Conservation (phyloP, 2,113 vertebrate genomes). For the Carettochelys insculpta region DNA sequence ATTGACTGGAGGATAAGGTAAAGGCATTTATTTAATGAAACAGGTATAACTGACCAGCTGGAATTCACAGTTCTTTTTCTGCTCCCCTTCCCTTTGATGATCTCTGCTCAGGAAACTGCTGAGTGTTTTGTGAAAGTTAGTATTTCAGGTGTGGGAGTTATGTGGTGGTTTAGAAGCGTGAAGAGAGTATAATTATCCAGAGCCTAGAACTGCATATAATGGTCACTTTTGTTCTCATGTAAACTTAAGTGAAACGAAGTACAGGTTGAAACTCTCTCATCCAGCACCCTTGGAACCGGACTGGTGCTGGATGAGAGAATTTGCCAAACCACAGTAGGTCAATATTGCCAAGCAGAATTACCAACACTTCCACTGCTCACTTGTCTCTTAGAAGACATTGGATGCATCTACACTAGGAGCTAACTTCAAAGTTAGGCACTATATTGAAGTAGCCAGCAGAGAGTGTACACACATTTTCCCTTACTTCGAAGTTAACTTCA, state of each 20-base stretch:
- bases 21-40: neutral
- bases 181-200: neutral
- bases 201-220: neutral
- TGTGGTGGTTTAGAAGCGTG: neutral
- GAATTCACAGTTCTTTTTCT: neutral
- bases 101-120: neutral
- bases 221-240: neutral
- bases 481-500: too few relatives aligned
- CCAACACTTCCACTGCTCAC: too few relatives aligned
- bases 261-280: too few relatives aligned
- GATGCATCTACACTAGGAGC: too few relatives aligned
- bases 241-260: neutral
- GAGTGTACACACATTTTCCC: too few relatives aligned
- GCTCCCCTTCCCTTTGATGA: neutral
- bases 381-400: too few relatives aligned
- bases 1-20: constrained; percentile 9
- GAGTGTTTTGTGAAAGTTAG: neutral
- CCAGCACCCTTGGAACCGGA: too few relatives aligned
- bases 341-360: too few relatives aligned
- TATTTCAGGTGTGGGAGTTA: neutral
- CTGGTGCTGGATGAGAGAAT: too few relatives aligned
- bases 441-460: too few relatives aligned
- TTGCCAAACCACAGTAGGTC: too few relatives aligned
- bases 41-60: neutral
- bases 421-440: too few relatives aligned